Base-by-base conservation (phyloP, 64 coral and sea anemone species). In the Cladopsammia gracilis region DNA sequence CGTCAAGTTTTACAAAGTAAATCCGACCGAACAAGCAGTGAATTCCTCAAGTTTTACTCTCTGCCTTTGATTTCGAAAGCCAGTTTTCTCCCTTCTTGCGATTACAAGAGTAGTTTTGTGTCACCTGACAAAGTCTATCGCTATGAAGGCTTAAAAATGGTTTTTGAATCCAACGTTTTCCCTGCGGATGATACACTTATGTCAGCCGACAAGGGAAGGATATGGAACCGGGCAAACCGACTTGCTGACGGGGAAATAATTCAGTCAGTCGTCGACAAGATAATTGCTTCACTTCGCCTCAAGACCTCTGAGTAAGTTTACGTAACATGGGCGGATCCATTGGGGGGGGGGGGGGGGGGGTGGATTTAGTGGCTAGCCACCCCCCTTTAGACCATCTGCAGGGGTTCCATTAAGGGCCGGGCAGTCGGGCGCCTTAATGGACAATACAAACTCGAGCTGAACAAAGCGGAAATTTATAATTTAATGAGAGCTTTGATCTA, bases 181-280 rank as follows among this genome's bases (percentile, higher is more conserved):
- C 79, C 79, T 10, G 7, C 15, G 7, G 79, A 83, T 10, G 79
- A 83, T 18, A 83, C 79, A 12, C 2, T 7, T 3, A 83, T 83
- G 79, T 43, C 14, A 14, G 18, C 14, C 0, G 79, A 83, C 19
- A 23, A 3, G 0, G 79, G 79, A 3, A 18, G 48, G 7, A 43
- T 83, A 0, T 65, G 58, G 79, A 64, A 3, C 0, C 19, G 79
- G 7, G 34, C 25, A 10, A 83, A 83, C 61, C 79, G 34, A 3
- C 2, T n/a, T 20, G 79, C 79, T 6, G 79, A 83, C 25, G 66
- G 20, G 65, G 79, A 83, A 4, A 8, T 83, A 2, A 65, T 83
- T 65, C 14, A 65, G 15, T 48, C 79, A n/a, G 79, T 83, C 20
- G 79, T 48, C 42, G 45, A 83, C 47, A 66, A 83, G 18, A 20